Conservation (phyloP, 2,797 vertebrate genomes). For the Anabacerthia variegaticeps region DNA sequence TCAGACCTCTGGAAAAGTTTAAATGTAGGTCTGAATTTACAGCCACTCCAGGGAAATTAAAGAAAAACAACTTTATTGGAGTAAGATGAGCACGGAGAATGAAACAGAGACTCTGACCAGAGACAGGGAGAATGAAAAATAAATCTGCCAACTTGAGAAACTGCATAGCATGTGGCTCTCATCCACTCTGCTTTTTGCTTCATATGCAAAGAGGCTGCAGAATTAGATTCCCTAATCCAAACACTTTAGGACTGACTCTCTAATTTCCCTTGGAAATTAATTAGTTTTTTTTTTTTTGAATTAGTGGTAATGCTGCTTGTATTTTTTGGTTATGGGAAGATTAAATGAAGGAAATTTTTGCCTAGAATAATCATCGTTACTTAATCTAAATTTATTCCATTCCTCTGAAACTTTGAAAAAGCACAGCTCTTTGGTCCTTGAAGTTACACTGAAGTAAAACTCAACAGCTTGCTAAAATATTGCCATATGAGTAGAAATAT, state of each 20-base stretch:
- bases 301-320: constrained; percentile 52
- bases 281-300: constrained; percentile 52
- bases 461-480: constrained; percentile 75
- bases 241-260: constrained; percentile 56
- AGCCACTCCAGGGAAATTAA: not conserved
- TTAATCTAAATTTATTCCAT: constrained; percentile 66
- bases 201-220: constrained; percentile 24
- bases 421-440: constrained; percentile 46
- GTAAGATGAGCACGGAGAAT: not conserved
- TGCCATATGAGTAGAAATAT: constrained; percentile 70
- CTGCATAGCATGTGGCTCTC: not conserved
- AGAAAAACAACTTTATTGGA: not conserved
- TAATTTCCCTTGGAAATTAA: constrained; percentile 71
- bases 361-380: constrained; percentile 61
- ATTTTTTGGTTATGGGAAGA: constrained; percentile 63
- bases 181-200: constrained; percentile 16
- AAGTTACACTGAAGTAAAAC: constrained; percentile 66
- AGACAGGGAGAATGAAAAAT: not conserved
- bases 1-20: not conserved
- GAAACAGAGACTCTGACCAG: not conserved
- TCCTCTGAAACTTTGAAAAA: constrained; percentile 56
- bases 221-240: constrained; percentile 62
- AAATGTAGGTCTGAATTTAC: not conserved
- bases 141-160: not conserved
- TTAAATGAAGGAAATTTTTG: constrained; percentile 71